phyloP scores from a whole-genome alignment of 2,888 invertebrate genomes.

The Endotricha flammealis region DNA sequence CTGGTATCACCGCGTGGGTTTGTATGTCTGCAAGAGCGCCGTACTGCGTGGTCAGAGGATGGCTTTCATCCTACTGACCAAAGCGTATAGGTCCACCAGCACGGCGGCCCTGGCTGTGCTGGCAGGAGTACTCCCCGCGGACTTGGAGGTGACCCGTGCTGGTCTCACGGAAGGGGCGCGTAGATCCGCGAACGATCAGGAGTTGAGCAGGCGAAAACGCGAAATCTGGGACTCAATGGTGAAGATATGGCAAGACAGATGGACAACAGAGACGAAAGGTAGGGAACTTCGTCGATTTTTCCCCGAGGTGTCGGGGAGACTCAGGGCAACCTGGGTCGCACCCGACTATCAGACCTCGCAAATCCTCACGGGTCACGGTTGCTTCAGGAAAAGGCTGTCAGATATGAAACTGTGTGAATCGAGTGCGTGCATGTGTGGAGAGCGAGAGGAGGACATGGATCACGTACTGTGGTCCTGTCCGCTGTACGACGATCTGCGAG shows the following conservation, averaged over 20 bases:
- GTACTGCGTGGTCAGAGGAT: slow-evolving; percentile 20
- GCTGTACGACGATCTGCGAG: no score
- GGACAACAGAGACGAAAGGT: slow-evolving; percentile 18
- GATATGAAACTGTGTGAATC: no score
- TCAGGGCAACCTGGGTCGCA: slow-evolving; percentile 18
- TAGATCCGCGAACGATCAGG: no score
- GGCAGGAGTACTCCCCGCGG: slow-evolving; percentile 26
- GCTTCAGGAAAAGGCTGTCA: no score
- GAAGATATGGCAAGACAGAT: slow-evolving; percentile 21
- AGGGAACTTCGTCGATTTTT: slow-evolving; percentile 23
- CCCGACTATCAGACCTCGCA: slow-evolving; percentile 24
- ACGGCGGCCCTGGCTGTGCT: slow-evolving; percentile 25
- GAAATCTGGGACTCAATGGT: slow-evolving; percentile 3
- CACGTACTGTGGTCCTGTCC: no score
- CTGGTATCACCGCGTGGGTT: no score
- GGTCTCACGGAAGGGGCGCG: no score
- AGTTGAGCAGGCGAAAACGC: no score
- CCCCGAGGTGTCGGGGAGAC: slow-evolving; percentile 21
- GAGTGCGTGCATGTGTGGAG: no score
- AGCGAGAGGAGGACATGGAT: no score
- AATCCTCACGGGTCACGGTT: slow-evolving; percentile 23
- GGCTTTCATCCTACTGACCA: slow-evolving; percentile 20
- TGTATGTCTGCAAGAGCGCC: slow-evolving; percentile 10
- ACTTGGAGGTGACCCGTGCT: slow-evolving; percentile 21
- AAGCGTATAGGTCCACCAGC: no score